phyloP scores from a whole-genome alignment of 2,888 invertebrate genomes.

The Euspilapteryx auroguttella region DNA sequence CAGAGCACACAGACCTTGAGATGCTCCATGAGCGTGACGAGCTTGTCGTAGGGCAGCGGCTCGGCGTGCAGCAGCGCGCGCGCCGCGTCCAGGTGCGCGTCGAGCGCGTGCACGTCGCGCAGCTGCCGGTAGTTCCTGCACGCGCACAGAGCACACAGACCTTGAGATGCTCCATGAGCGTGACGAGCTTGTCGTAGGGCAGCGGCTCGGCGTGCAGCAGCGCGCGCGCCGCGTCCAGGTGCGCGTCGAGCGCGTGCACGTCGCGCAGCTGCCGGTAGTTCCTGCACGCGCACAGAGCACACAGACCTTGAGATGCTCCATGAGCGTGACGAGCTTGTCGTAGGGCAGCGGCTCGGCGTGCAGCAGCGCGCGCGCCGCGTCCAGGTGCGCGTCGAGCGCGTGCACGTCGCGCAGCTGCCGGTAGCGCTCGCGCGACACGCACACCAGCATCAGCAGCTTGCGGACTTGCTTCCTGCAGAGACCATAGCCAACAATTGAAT shows the following conservation, averaged over 20 bases:
- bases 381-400: constrained; percentile 86
- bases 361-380: constrained; percentile 60
- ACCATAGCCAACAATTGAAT: no score
- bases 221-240: constrained; percentile 71
- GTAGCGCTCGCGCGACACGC: constrained; percentile 95
- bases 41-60: constrained; percentile 80
- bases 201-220: constrained; percentile 50
- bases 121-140: constrained; percentile 91
- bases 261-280: constrained; percentile 92
- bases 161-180: neutral
- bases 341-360: constrained; percentile 67
- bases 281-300: no score
- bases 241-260: constrained; percentile 88
- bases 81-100: constrained; percentile 81
- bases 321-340: constrained; percentile 47
- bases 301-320: neutral
- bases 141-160: no score
- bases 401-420: constrained; percentile 92
- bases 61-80: constrained; percentile 31
- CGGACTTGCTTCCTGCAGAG: constrained; percentile 78
- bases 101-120: constrained; percentile 90
- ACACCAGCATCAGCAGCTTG: constrained; percentile 87
- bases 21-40: constrained; percentile 94
- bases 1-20: constrained; percentile 69
- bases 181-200: constrained; percentile 69